Percentiles rank a stretch among this genome's conserved stretches.
phyloP scores from a whole-genome alignment of 2,797 vertebrate species.

The Gastrophryne carolinensis region DNA sequence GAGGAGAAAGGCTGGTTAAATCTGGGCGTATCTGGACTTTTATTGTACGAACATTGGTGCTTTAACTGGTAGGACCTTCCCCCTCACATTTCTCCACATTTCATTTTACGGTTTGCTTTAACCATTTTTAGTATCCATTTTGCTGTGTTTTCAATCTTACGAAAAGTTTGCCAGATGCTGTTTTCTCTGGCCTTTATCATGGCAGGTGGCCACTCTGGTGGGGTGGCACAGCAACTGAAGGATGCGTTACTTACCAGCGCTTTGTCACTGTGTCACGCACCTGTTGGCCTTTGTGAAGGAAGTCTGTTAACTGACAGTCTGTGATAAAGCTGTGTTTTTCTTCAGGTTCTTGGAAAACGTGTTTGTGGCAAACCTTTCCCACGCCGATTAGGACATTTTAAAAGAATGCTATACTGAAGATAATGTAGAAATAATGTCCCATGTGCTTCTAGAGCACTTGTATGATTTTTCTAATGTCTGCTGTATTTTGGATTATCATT shows the following conservation, averaged over 20 bases:
- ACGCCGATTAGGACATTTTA: conserved; percentile 42
- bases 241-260: background rate
- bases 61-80: too few relatives aligned
- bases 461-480: too few relatives aligned
- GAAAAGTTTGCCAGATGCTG: background rate
- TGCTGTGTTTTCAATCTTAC: background rate
- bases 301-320: conserved; percentile 70
- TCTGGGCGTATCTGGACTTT: too few relatives aligned
- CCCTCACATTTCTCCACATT: too few relatives aligned
- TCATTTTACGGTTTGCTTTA: too few relatives aligned
- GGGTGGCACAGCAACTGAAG: background rate
- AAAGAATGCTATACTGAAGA: too few relatives aligned
- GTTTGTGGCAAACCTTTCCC: conserved; percentile 60
- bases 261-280: conserved; percentile 16
- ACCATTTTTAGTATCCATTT: too few relatives aligned
- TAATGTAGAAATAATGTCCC: too few relatives aligned
- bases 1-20: too few relatives aligned
- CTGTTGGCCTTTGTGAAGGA: conserved; percentile 61
- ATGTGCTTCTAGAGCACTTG: too few relatives aligned
- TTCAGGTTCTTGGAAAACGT: conserved; percentile 63
- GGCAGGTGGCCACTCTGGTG: conserved; percentile 1
- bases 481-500: too few relatives aligned
- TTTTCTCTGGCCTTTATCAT: background rate
- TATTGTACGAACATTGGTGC: too few relatives aligned
- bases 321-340: conserved; percentile 72